Conservation (phyloP, 2,888 invertebrate genomes). For the Nematopogon swammerdamellus region DNA sequence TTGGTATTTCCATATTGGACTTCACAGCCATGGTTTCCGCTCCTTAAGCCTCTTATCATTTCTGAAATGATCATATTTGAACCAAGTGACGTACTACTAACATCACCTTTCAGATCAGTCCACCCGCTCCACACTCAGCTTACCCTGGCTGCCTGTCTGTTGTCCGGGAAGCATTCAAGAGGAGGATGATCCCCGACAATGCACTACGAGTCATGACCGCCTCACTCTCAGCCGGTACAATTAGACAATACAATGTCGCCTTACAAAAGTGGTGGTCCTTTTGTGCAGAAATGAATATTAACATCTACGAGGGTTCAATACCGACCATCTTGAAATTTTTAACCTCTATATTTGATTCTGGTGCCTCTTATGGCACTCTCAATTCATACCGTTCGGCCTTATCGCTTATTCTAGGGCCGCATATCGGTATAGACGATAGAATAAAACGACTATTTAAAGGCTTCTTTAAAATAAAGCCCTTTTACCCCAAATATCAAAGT, state of each 20-base stretch:
- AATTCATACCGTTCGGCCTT: slow-evolving; percentile 2
- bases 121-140: neutral
- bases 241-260: neutral
- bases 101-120: slow-evolving; percentile 1
- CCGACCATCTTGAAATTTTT: neutral
- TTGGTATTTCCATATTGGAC: slow-evolving; percentile 6
- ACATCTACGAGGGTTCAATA: neutral
- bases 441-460: slow-evolving; percentile 3
- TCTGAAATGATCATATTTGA: neutral
- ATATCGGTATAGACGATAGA: neutral
- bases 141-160: slow-evolving; percentile 1
- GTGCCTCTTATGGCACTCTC: neutral
- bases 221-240: neutral
- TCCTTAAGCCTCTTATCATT: neutral
- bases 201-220: neutral
- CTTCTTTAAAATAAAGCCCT: neutral
- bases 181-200: neutral
- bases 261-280: neutral
- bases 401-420: neutral
- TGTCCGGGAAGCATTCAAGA: slow-evolving; percentile 1
- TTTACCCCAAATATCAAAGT: neutral
- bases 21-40: slow-evolving; percentile 5
- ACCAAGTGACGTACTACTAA: neutral
- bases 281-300: neutral
- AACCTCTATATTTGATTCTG: neutral